Conservation (phyloP, 2,797 vertebrate genomes). For the Myoxocephalus aenaeus region DNA sequence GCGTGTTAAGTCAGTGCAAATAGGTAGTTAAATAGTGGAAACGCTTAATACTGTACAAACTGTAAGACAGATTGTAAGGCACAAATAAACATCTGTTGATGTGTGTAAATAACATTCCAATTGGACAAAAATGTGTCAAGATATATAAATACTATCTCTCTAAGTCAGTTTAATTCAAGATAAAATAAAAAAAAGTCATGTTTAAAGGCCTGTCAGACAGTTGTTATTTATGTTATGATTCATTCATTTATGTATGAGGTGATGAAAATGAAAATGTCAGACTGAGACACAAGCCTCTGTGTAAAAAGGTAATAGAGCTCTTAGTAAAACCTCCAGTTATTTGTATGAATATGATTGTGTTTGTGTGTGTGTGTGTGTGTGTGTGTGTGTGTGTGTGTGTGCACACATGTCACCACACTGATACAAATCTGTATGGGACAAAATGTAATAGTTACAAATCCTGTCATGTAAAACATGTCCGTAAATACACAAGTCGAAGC, state of each 20-base stretch:
- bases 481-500: slow-evolving; percentile 31
- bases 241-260: slow-evolving; percentile 77
- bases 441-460: slow-evolving; percentile 8
- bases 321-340: slow-evolving; percentile 49
- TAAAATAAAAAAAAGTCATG: slow-evolving; percentile 54
- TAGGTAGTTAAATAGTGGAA: not conserved
- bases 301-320: slow-evolving; percentile 56
- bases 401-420: slow-evolving; percentile 21
- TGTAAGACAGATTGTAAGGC: slow-evolving; percentile 17
- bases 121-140: slow-evolving; percentile 19
- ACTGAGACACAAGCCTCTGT: slow-evolving; percentile 46
- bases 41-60: slow-evolving; percentile 2
- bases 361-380: not conserved
- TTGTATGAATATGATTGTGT: slow-evolving; percentile 15
- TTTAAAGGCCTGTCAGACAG: slow-evolving; percentile 74
- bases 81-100: slow-evolving; percentile 31
- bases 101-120: slow-evolving; percentile 17
- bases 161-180: slow-evolving; percentile 44
- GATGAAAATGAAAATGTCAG: slow-evolving; percentile 79
- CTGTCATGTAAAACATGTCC: slow-evolving; percentile 20
- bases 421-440: slow-evolving; percentile 19
- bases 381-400: slow-evolving; percentile 12
- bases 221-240: slow-evolving; percentile 74
- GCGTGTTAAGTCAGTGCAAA: not conserved
- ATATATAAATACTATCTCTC: slow-evolving; percentile 15